Evolutionary conservation across 2,888 invertebrate genomes (phyloP).

Genomic region (Macropis europaea): DNA sequence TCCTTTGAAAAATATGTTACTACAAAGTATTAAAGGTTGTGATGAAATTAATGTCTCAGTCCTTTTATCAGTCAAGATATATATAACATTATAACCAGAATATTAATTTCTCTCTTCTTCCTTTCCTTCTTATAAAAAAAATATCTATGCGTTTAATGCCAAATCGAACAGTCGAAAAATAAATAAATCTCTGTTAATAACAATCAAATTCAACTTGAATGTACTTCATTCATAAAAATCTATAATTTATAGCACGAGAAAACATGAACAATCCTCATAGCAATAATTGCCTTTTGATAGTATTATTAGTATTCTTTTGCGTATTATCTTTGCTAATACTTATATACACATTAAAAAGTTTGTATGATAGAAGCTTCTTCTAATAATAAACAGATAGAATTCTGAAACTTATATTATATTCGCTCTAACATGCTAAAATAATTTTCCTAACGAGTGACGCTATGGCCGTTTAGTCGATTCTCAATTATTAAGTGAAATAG

Average conservation of each 20-base stretch:
- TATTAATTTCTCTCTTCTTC: slow-evolving; percentile 38
- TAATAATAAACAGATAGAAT: slow-evolving; percentile 16
- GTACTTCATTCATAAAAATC: slow-evolving; percentile 28
- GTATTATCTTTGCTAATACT: slow-evolving; percentile 22
- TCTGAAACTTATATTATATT: slow-evolving; percentile 34
- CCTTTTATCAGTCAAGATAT: slow-evolving; percentile 42
- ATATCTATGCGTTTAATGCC: slow-evolving; percentile 37
- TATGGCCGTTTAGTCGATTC: slow-evolving; percentile 25
- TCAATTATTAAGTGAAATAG: background rate
- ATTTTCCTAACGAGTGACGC: slow-evolving; percentile 13
- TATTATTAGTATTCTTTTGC: slow-evolving; percentile 13
- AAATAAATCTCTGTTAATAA: slow-evolving; percentile 60
- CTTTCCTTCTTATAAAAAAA: slow-evolving; percentile 35
- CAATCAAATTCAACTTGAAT: slow-evolving; percentile 58
- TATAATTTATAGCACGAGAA: slow-evolving; percentile 33
- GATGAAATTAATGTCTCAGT: slow-evolving; percentile 40
- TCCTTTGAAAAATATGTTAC: slow-evolving; percentile 8
- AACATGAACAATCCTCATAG: slow-evolving; percentile 51
- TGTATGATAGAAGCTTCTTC: slow-evolving; percentile 9
- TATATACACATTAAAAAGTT: slow-evolving; percentile 45
- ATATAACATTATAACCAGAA: slow-evolving; percentile 45
- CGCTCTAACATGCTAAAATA: slow-evolving; percentile 24
- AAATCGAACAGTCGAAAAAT: slow-evolving; percentile 55
- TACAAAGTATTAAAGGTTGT: slow-evolving; percentile 19
- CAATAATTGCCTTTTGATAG: slow-evolving; percentile 18